A percentile compares a stretch with the other conserved stretches of the same genome.
Conservation (phyloP, 1,140 invertebrate species). For the Procambarus virginalis region DNA sequence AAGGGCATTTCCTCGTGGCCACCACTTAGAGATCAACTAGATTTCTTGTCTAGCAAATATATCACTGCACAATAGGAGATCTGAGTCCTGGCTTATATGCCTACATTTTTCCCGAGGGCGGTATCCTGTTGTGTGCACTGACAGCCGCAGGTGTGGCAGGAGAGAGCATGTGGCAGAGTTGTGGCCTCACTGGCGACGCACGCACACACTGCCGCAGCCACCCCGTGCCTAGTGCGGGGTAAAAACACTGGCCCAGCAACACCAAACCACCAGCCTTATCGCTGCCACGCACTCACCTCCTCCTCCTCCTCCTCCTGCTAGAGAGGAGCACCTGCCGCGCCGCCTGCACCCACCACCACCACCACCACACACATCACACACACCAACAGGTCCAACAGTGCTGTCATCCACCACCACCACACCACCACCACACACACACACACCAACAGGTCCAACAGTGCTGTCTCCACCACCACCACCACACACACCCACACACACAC, state of each 20-base stretch:
- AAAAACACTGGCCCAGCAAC: slow-evolving; percentile 15
- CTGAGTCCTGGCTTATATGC: not conserved
- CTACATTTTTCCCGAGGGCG: not conserved
- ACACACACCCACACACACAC: too few species aligned
- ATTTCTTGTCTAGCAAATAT: not conserved
- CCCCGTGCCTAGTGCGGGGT: not conserved
- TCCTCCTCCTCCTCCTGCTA: not conserved
- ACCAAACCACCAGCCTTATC: not conserved
- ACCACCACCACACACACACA: too few species aligned
- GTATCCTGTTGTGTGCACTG: not conserved
- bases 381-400: slow-evolving; percentile 27
- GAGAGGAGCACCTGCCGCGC: slow-evolving; percentile 4
- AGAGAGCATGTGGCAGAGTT: not conserved
- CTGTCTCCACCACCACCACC: slow-evolving; percentile 2
- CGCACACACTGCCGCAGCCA: not conserved
- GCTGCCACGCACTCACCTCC: not conserved
- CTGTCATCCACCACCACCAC: too few species aligned
- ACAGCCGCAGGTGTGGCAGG: not conserved
- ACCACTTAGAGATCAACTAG: not conserved
- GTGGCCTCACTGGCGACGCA: not conserved
- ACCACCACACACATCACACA: too few species aligned
- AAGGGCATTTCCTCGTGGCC: too few species aligned
- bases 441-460: not conserved
- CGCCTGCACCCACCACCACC: not conserved
- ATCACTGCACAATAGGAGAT: not conserved